Conservation (phyloP, 2,888 invertebrate species). For the Tuberolachnus salignus region DNA sequence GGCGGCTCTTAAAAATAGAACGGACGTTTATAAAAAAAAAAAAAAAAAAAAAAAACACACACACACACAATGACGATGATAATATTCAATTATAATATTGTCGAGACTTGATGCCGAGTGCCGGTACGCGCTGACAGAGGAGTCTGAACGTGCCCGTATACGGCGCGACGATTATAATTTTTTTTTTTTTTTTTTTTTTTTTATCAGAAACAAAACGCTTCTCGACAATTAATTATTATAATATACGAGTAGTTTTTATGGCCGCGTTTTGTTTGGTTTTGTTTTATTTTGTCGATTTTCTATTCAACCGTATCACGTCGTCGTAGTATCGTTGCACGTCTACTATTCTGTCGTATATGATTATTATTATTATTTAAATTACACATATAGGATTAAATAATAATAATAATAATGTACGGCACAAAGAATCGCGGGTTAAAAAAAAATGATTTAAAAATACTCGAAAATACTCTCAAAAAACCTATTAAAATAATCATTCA, state of each 20-base stretch:
- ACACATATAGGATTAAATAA: no score
- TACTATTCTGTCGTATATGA: background rate
- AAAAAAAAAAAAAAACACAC: background rate
- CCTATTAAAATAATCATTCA: no score
- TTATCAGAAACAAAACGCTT: constrained; percentile 33
- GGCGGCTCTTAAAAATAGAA: constrained; percentile 45
- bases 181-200: background rate
- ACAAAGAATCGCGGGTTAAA: no score
- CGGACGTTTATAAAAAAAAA: constrained; percentile 33
- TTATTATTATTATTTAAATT: background rate
- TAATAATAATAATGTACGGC: no score
- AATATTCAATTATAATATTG: constrained; percentile 23
- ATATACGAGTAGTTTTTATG: background rate
- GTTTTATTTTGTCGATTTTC: no score
- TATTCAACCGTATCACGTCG: no score
- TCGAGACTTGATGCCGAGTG: background rate
- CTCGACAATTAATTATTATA: constrained; percentile 32
- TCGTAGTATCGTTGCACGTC: background rate
- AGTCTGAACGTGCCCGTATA: constrained; percentile 1
- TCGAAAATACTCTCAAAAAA: no score
- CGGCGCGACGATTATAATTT: constrained; percentile 11
- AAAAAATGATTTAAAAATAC: no score
- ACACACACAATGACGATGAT: background rate
- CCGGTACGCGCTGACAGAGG: background rate
- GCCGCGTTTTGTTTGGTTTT: no score